Conservation (phyloP, 2,888 invertebrate genomes). For the Magallana nippona region DNA sequence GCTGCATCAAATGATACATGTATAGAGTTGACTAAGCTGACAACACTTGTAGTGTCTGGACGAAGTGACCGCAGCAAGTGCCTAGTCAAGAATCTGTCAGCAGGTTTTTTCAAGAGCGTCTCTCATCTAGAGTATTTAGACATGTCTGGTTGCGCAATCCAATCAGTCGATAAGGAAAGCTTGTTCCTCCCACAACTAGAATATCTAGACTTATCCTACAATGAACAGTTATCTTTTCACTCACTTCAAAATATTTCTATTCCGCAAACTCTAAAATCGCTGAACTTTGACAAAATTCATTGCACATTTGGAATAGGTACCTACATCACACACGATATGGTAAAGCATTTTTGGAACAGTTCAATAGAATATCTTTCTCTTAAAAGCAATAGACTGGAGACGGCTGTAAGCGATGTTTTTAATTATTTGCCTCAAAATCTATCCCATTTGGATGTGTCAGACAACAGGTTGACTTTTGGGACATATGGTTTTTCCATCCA, state of each 20-base stretch:
- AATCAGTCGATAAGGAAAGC: not conserved
- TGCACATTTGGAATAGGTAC: slow-evolving; percentile 36
- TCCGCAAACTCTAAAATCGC: not conserved
- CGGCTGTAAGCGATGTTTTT: not conserved
- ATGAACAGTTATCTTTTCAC: slow-evolving; percentile 18
- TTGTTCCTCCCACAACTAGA: not conserved
- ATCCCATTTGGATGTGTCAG: not conserved
- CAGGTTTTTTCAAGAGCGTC: not conserved
- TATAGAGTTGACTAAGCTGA: not conserved
- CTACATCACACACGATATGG: not conserved
- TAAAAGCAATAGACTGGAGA: slow-evolving; percentile 8
- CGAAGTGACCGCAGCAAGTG: not conserved
- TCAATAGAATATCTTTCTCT: not conserved
- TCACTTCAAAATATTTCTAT: not conserved
- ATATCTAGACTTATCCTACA: slow-evolving; percentile 30
- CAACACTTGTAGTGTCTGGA: not conserved
- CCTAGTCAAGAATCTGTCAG: not conserved
- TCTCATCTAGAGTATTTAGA: not conserved
- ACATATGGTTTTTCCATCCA: not conserved
- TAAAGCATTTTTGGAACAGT: not conserved
- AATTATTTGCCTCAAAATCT: not conserved
- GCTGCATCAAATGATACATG: not conserved
- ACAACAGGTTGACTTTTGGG: slow-evolving; percentile 12
- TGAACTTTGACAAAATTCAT: slow-evolving; percentile 21
- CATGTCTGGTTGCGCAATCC: not conserved